Base-by-base conservation (phyloP, 2,113 vertebrate species). In the Aspiorhynchus laticeps region DNA sequence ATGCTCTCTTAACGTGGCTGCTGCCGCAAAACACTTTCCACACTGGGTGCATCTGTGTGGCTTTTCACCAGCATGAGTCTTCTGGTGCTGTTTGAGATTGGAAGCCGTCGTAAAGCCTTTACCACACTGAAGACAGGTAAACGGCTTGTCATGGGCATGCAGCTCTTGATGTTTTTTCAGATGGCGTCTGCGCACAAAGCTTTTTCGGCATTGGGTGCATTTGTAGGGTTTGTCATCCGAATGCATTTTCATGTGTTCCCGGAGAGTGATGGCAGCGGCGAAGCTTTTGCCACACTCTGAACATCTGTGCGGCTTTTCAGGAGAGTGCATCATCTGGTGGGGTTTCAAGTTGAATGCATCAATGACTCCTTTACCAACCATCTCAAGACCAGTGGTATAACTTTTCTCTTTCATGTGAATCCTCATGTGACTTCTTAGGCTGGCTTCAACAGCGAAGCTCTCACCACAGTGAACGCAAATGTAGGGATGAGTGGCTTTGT, bases 211-310 rank as follows among this genome's bases (percentile, higher is more conserved):
- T 90, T 97, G 96, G 0, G 95, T 96, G 86, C 97, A 98, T 92
- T 96, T 97, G 92, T 97, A 99, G 0, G 97, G 97, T 88, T 97
- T 94, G 93, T 98, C 97, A 0, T 97, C 97, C 0, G 97, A 97
- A 93, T 99, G 95, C 95, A 96, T 94, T 91, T 96, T 96, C 95
- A 96, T 96, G 73, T 96, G 95, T 90, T 96, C 95, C 79, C 95
- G 88, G 14, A 96, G 89, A 19, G 95, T 96, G 83, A 95, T 96
- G 77, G 95, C 95, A 0, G 95, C 95, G 0, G 95, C 95, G 53
- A 96, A 96, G 88, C 95, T 94, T 87, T 95, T 95, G 1, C 95
- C 95, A 0, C 95, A 96, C 87, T 95, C 95, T 0, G 94, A 94
- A 88, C 95, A 96, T 85, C 94, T 87, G 91, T 96, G 95, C 2